phyloP scores from a whole-genome alignment of 2,113 vertebrate species.

The Monopterus albus region DNA sequence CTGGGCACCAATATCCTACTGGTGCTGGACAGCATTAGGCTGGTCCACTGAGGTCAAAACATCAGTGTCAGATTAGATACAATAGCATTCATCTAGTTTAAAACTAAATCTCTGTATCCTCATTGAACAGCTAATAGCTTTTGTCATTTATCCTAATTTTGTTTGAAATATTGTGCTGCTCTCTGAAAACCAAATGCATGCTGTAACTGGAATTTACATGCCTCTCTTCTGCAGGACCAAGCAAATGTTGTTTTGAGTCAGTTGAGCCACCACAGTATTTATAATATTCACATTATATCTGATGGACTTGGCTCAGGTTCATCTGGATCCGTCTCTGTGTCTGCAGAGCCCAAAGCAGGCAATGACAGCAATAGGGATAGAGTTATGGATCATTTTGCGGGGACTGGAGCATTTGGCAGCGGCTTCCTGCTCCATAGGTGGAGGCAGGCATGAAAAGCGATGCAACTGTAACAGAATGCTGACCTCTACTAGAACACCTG shows the following conservation, averaged over 20 bases:
- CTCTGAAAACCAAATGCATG: conserved; percentile 41
- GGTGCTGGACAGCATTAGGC: conserved; percentile 26
- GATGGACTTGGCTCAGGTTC: conserved; percentile 69
- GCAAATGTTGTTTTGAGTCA: conserved; percentile 67
- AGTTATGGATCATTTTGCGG: conserved; percentile 54
- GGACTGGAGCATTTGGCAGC: conserved; percentile 66
- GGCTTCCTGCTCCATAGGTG: conserved; percentile 62
- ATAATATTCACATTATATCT: conserved; percentile 64
- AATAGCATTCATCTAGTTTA: conserved; percentile 53
- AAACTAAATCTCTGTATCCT: conserved; percentile 44
- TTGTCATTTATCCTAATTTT: conserved; percentile 72
- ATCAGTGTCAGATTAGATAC: conserved; percentile 56
- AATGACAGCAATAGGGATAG: conserved; percentile 68
- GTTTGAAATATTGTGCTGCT: conserved; percentile 39
- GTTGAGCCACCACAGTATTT: conserved; percentile 58
- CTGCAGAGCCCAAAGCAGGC: conserved; percentile 39
- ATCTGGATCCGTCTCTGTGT: conserved; percentile 53
- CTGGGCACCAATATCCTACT: background rate
- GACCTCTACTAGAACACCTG: conserved; percentile 77
- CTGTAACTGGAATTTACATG: conserved; percentile 57
- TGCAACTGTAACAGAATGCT: conserved; percentile 67
- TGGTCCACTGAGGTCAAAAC: conserved; percentile 32
- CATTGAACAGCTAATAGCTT: conserved; percentile 51
- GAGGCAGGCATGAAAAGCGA: conserved; percentile 63
- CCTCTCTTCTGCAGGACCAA: conserved; percentile 33